Conservation (phyloP, 2,797 vertebrate genomes). For the Pterois miles region DNA sequence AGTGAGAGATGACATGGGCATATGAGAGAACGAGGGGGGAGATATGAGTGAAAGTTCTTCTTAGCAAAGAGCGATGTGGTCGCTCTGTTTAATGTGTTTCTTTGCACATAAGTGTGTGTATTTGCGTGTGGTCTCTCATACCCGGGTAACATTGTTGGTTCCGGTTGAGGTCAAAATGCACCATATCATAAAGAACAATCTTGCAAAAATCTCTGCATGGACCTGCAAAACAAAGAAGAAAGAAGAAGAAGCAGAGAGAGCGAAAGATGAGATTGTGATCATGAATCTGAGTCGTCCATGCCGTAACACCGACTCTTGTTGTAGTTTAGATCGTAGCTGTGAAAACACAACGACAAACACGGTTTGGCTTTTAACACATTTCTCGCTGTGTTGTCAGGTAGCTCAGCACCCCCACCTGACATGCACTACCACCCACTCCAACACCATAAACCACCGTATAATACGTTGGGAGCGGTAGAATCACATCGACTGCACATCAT, state of each 20-base stretch:
- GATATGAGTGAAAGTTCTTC: slow-evolving; percentile 79
- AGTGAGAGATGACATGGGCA: slow-evolving; percentile 50
- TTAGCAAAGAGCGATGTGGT: slow-evolving; percentile 83
- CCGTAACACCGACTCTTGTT: slow-evolving; percentile 20
- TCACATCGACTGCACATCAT: slow-evolving; percentile 23
- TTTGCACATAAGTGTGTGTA: slow-evolving; percentile 10
- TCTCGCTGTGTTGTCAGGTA: slow-evolving; percentile 23
- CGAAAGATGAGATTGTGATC: slow-evolving; percentile 17
- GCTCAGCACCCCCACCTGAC: neutral
- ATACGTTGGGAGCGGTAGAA: slow-evolving; percentile 12
- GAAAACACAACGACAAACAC: slow-evolving; percentile 67
- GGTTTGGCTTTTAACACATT: slow-evolving; percentile 68
- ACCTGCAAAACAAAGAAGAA: slow-evolving; percentile 47
- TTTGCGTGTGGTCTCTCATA: slow-evolving; percentile 40
- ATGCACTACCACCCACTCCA: slow-evolving; percentile 12
- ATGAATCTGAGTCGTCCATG: neutral
- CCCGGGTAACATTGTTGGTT: slow-evolving; percentile 15
- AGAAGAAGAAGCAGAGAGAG: neutral
- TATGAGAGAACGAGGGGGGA: slow-evolving; percentile 24
- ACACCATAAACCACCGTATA: neutral
- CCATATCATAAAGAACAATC: neutral
- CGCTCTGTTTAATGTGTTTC: slow-evolving; percentile 35
- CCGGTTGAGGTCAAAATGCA: slow-evolving; percentile 10
- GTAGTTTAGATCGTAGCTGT: slow-evolving; percentile 46
- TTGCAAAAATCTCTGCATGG: slow-evolving; percentile 34